Evolutionary conservation across 2,113 vertebrate genomes (phyloP), one percentile per base, ranked within the genome.

Genomic region (Oncorhynchus gorbuscha): DNA sequence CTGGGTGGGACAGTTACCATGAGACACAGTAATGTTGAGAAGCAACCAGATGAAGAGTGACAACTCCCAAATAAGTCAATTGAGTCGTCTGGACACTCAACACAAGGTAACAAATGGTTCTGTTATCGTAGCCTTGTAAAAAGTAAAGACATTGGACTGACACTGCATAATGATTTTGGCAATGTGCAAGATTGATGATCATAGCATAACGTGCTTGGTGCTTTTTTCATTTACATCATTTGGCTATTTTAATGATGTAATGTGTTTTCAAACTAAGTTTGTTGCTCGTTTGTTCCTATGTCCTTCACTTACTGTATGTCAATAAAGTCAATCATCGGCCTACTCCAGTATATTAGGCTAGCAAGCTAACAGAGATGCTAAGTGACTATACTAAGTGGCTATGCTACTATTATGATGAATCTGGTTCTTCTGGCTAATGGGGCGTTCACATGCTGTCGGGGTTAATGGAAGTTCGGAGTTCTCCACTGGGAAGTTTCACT

Each of bases 31-130:
- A 32, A 69, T 39, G 67, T 69, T 45, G 67, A 55, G 51, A 16
- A 16, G 49, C 49, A 14, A 55, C 49, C 12, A 55, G 3, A 55
- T 55, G 49, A 69, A 32, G 66, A 69, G 66, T 69, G 32, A 39
- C 66, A 39, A 28, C 3, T 69, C 66, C 66, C 66, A 69, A 69
- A 69, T 39, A 69, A 69, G 67, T 69, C 67, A 69, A 69, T 39
- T 69, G 30, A 69, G 67, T 69, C 39, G 32, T 20, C 28, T 69
- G 67, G 67, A 18, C 67, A 35, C 32, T 39, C 67, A 69, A 11
- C 28, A 5, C 4, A 32, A 67, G 32, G 67, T 69, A 67, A 69
- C 30, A 39, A 30, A 69, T 69, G 66, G 28, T 68, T 68, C 66
- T 32, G 16, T 20, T 30, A 30, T 68, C 6, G 14, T 35, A 30